Evolutionary conservation across 2,113 vertebrate genomes (phyloP).

Genomic region (Bagarius yarrelli): DNA sequence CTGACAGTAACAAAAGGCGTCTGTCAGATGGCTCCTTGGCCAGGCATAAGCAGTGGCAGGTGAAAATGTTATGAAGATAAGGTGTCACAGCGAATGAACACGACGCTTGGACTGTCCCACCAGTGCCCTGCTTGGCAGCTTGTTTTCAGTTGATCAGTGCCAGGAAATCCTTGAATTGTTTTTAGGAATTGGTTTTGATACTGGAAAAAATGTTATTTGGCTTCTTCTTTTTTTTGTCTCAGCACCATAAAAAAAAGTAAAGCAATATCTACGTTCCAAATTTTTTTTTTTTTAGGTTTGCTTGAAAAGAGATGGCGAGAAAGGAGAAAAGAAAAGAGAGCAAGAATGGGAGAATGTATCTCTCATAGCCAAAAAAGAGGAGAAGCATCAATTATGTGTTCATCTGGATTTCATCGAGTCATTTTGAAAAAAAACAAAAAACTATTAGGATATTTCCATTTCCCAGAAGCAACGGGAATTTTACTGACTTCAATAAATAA

Average conservation of each 20-base stretch:
- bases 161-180: constrained; percentile 35
- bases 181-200: constrained; percentile 30
- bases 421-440: constrained; percentile 7
- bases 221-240: constrained; percentile 27
- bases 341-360: constrained; percentile 1
- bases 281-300: constrained; percentile 21
- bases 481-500: not conserved
- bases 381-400: not conserved
- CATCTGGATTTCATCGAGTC: constrained; percentile 23
- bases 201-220: constrained; percentile 39
- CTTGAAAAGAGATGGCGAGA: not conserved
- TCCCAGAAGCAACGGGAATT: constrained; percentile 10
- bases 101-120: constrained; percentile 25
- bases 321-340: not conserved
- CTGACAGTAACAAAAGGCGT: constrained; percentile 54
- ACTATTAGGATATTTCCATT: constrained; percentile 29
- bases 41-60: constrained; percentile 42
- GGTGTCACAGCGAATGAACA: constrained; percentile 45
- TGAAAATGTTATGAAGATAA: constrained; percentile 53
- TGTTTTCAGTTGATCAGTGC: constrained; percentile 21
- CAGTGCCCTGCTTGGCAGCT: constrained; percentile 34
- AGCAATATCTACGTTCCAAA: constrained; percentile 50
- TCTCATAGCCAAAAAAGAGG: constrained; percentile 46
- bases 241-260: constrained; percentile 42
- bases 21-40: constrained; percentile 47